These are phyloP conservation scores for Conus canariensis DNA, from an alignment of 2,888 invertebrate genomes.

Conservation along the genomic window DNA sequence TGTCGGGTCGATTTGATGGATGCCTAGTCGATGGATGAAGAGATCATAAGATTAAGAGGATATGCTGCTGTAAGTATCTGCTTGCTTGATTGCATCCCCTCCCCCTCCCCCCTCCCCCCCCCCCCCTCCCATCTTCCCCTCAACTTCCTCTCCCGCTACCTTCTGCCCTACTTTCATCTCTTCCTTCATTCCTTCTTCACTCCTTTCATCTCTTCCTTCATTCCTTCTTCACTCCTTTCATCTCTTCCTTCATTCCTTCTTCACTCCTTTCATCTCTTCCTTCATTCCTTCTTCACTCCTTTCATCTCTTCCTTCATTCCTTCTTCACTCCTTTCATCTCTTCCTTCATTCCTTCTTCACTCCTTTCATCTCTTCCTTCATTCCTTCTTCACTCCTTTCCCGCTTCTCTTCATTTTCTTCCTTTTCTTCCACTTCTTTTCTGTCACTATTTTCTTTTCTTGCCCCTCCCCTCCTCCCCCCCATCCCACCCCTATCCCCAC, in stretches of 20 bases:
- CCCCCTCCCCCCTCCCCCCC: not conserved
- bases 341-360: not conserved
- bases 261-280: not conserved
- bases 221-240: no score
- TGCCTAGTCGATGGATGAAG: no score
- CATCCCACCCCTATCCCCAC: not conserved
- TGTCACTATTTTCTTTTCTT: not conserved
- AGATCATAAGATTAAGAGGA: no score
- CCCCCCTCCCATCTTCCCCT: not conserved
- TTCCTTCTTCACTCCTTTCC: not conserved
- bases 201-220: not conserved
- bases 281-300: not conserved
- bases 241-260: not conserved
- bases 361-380: not conserved
- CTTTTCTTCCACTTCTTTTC: not conserved
- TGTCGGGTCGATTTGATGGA: no score
- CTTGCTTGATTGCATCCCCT: no score
- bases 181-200: not conserved
- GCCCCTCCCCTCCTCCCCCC: not conserved
- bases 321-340: not conserved
- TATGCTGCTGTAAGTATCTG: no score
- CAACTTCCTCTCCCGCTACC: not conserved
- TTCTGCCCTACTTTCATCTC: not conserved
- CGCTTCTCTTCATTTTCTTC: no score
- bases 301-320: conserved; percentile 1